phyloP scores from a whole-genome alignment of 2,797 vertebrate genomes.

The Trematomus bernacchii region DNA sequence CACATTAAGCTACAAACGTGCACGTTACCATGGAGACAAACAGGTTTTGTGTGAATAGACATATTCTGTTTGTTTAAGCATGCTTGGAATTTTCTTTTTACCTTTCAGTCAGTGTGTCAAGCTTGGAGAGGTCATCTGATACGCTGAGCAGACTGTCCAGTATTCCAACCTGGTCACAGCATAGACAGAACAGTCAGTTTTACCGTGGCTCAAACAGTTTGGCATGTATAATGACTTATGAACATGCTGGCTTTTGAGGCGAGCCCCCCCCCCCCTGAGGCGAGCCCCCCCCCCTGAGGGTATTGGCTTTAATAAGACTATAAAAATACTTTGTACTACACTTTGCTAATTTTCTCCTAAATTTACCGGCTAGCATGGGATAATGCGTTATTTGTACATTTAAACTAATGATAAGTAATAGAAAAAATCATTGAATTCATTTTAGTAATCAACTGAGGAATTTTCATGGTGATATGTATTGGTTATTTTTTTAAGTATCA shows the following conservation, averaged over 20 bases:
- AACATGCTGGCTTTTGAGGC: background rate
- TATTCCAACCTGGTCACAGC: constrained; percentile 90
- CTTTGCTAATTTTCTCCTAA: too few species aligned
- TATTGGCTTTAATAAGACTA: too few species aligned
- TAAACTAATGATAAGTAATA: too few species aligned
- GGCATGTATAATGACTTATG: background rate
- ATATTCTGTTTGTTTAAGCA: background rate
- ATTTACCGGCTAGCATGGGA: too few species aligned
- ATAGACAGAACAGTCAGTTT: constrained; percentile 33
- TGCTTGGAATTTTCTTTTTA: constrained; percentile 53
- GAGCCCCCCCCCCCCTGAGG: too few species aligned
- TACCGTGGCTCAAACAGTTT: background rate
- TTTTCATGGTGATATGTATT: too few species aligned
- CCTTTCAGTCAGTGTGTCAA: constrained; percentile 93
- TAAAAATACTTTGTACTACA: too few species aligned
- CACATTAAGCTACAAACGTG: constrained; percentile 20
- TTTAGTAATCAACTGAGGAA: too few species aligned
- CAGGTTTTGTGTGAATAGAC: background rate
- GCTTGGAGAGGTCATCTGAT: constrained; percentile 93
- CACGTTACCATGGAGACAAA: background rate
- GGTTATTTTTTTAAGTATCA: too few species aligned
- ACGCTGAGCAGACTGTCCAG: constrained; percentile 93
- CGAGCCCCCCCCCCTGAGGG: too few species aligned
- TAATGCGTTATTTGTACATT: too few species aligned
- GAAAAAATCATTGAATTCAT: too few species aligned